These are phyloP conservation scores for Hoplostethus mediterraneus DNA, from an alignment of 2,797 vertebrate species.

Conservation along the genomic window DNA sequence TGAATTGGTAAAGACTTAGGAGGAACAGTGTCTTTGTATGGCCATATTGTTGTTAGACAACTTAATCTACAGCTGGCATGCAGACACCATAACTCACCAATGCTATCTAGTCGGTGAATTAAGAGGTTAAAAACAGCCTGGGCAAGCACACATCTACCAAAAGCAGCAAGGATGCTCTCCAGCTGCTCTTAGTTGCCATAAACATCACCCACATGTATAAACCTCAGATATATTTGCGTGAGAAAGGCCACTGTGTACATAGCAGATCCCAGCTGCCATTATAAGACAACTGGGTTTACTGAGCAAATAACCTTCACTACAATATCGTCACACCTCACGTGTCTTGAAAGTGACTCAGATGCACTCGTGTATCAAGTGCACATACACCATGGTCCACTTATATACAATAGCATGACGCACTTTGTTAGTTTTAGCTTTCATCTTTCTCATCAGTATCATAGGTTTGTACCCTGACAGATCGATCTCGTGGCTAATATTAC, in stretches of 20 bases:
- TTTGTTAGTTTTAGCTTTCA: background rate
- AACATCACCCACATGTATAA: constrained; percentile 7
- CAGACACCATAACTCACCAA: background rate
- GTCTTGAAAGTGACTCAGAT: background rate
- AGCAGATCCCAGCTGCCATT: background rate
- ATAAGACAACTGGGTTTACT: constrained; percentile 8
- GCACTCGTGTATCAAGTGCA: background rate
- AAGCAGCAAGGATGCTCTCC: background rate
- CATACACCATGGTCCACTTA: background rate
- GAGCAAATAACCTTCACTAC: background rate
- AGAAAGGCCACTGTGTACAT: background rate
- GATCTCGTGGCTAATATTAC: background rate
- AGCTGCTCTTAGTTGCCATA: background rate
- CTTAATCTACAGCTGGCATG: background rate
- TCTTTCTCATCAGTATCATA: background rate
- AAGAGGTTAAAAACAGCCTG: background rate
- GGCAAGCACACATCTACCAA: background rate
- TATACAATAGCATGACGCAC: background rate
- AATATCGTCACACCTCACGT: background rate
- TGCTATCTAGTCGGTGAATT: background rate
- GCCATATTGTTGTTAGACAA: background rate
- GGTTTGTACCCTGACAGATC: background rate
- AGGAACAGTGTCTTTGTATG: background rate
- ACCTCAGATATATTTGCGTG: constrained; percentile 12
- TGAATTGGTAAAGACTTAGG: background rate